A percentile compares a stretch with the other conserved stretches of the same genome.
phyloP scores from a whole-genome alignment of 1,140 invertebrate genomes.

The Apolygus lucorum region DNA sequence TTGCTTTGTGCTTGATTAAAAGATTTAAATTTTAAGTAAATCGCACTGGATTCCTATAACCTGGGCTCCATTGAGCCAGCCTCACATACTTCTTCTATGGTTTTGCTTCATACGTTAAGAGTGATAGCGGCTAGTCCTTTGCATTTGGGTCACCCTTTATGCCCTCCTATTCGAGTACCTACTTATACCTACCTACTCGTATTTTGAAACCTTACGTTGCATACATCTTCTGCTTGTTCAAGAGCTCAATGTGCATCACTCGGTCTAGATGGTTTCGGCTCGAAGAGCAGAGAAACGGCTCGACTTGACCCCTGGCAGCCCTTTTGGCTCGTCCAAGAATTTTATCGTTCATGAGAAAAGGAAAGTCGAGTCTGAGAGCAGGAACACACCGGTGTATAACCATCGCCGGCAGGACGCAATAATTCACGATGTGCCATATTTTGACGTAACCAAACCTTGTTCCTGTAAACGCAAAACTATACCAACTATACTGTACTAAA shows the following conservation, averaged over 20 bases:
- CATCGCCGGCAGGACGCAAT: slow-evolving; percentile 35
- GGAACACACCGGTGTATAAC: slow-evolving; percentile 45
- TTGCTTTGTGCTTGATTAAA: too few species aligned
- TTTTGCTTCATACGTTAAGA: too few species aligned
- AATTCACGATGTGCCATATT: slow-evolving; percentile 59
- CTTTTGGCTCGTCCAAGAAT: slow-evolving; percentile 52
- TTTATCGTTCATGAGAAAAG: slow-evolving; percentile 56
- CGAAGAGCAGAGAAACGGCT: slow-evolving; percentile 55
- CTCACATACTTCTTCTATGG: too few species aligned
- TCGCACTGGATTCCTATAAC: too few species aligned
- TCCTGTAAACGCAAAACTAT: slow-evolving; percentile 38
- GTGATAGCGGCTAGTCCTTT: too few species aligned
- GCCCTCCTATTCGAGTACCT: too few species aligned
- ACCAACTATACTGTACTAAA: too few species aligned
- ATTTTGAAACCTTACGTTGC: slow-evolving; percentile 23
- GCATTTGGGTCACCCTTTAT: too few species aligned
- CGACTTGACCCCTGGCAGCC: slow-evolving; percentile 46
- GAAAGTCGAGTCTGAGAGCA: slow-evolving; percentile 51
- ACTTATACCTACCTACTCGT: too few species aligned
- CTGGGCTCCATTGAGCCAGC: too few species aligned
- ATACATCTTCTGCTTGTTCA: slow-evolving; percentile 41
- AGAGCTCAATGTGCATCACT: slow-evolving; percentile 50
- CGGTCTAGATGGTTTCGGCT: slow-evolving; percentile 51
- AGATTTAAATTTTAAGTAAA: too few species aligned
- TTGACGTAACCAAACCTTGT: slow-evolving; percentile 60